A percentile compares a stretch with the other conserved stretches of the same genome.
phyloP scores from a whole-genome alignment of 2,888 invertebrate species.

The Anaspis maculata region DNA sequence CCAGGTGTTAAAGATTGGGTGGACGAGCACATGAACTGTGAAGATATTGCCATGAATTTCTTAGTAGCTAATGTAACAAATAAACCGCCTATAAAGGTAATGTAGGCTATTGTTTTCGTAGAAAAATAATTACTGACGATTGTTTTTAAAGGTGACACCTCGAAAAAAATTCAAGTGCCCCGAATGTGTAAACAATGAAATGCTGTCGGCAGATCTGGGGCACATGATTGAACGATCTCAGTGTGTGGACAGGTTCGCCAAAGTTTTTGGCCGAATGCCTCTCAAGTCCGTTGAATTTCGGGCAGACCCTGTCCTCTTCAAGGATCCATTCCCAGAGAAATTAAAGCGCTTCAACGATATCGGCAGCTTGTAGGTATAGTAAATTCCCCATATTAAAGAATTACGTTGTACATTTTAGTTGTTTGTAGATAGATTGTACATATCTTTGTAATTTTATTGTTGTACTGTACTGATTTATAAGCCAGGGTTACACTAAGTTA shows the following conservation, averaged over 20 bases:
- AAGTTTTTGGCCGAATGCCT: conserved; percentile 81
- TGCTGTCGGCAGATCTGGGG: conserved; percentile 84
- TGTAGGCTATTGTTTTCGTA: conserved; percentile 1
- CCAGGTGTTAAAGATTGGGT: conserved; percentile 80
- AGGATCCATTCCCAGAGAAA: conserved; percentile 75
- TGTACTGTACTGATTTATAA: conserved; percentile 25
- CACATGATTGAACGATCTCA: conserved; percentile 91
- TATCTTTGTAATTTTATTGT: conserved; percentile 20
- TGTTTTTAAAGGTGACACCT: conserved; percentile 70
- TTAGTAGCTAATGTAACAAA: conserved; percentile 87
- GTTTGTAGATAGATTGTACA: conserved; percentile 22
- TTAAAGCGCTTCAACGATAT: conserved; percentile 83
- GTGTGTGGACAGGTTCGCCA: conserved; percentile 70
- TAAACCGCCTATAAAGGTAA: conserved; percentile 85
- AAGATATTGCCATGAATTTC: conserved; percentile 98
- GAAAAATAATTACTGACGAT: no score
- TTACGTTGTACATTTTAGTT: conserved; percentile 12
- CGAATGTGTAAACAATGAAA: conserved; percentile 87
- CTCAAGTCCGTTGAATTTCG: conserved; percentile 83
- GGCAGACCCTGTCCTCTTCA: conserved; percentile 90
- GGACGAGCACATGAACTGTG: conserved; percentile 94
- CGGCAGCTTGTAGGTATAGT: conserved; percentile 78
- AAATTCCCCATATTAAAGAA: conserved; percentile 6
- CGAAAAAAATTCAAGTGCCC: conserved; percentile 96
- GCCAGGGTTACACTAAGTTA: conserved; percentile 22